Percentiles rank a stretch among this genome's conserved stretches.
Evolutionary conservation across 1,140 invertebrate genomes (phyloP).

Genomic region (Macrocentrus cingulum): DNA sequence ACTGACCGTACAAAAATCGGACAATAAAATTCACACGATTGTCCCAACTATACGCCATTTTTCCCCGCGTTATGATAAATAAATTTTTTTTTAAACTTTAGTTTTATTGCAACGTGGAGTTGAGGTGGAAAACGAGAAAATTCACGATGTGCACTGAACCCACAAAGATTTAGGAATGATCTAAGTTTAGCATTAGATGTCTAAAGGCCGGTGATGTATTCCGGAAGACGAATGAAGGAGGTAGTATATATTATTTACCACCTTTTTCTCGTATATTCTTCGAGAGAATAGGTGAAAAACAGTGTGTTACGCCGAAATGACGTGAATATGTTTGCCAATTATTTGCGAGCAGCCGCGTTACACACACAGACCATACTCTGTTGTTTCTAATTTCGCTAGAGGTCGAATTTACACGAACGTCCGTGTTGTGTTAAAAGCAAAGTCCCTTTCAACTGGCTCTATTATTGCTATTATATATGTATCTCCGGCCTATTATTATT

Average conservation of each 20-base stretch:
- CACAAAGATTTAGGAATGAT: constrained; percentile 25
- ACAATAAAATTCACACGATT: constrained; percentile 79
- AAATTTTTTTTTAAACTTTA: constrained; percentile 7
- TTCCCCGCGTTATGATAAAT: not conserved
- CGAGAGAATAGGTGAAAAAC: constrained; percentile 4
- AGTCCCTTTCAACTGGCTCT: not conserved
- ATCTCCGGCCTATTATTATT: not conserved
- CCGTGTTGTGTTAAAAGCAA: not conserved
- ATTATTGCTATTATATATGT: not conserved
- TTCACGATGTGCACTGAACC: constrained; percentile 24
- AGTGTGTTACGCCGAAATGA: constrained; percentile 16
- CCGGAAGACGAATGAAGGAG: constrained; percentile 8
- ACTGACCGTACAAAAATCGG: constrained; percentile 76
- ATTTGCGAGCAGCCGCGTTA: constrained; percentile 24
- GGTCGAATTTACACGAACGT: constrained; percentile 24
- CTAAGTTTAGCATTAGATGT: constrained; percentile 33
- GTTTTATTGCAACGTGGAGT: too few relatives aligned
- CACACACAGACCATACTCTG: not conserved
- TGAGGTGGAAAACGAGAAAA: constrained; percentile 16
- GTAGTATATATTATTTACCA: not conserved
- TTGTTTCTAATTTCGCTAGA: constrained; percentile 32
- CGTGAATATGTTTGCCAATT: constrained; percentile 33
- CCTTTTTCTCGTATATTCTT: not conserved
- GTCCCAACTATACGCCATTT: constrained; percentile 76
- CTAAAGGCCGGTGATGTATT: constrained; percentile 1